Conservation (phyloP, 2,797 vertebrate genomes). For the Microcaecilia unicolor region DNA sequence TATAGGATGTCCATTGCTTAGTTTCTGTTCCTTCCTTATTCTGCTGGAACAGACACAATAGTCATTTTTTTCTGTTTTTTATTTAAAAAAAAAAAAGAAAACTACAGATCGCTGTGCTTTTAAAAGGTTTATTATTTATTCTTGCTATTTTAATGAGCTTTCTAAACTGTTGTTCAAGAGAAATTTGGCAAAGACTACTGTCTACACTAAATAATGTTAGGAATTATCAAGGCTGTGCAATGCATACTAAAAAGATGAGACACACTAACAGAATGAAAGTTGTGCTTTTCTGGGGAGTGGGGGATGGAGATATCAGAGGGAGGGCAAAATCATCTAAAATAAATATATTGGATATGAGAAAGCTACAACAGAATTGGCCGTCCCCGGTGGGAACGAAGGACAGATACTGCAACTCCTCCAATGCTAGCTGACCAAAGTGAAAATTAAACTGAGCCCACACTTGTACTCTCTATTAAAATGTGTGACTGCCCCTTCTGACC, state of each 20-base stretch:
- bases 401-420: neutral
- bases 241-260: too few relatives aligned
- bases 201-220: too few relatives aligned
- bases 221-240: too few relatives aligned
- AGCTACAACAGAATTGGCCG: conserved; percentile 1
- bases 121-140: too few relatives aligned
- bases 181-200: neutral
- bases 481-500: conserved; percentile 7
- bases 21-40: rapidly evolving
- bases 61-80: neutral
- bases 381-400: neutral
- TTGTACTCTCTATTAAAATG: conserved; percentile 6
- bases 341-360: neutral
- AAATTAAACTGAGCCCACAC: neutral
- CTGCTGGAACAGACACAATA: neutral
- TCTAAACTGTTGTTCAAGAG: neutral
- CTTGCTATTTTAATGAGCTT: too few relatives aligned
- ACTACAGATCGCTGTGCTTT: too few relatives aligned
- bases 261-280: too few relatives aligned
- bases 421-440: neutral
- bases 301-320: too few relatives aligned
- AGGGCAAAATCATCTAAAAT: too few relatives aligned
- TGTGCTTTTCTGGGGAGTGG: too few relatives aligned
- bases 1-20: too few relatives aligned
- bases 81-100: too few relatives aligned